Evolutionary conservation across 2,113 vertebrate species (phyloP).

Genomic region (Microcebus jonahi): DNA sequence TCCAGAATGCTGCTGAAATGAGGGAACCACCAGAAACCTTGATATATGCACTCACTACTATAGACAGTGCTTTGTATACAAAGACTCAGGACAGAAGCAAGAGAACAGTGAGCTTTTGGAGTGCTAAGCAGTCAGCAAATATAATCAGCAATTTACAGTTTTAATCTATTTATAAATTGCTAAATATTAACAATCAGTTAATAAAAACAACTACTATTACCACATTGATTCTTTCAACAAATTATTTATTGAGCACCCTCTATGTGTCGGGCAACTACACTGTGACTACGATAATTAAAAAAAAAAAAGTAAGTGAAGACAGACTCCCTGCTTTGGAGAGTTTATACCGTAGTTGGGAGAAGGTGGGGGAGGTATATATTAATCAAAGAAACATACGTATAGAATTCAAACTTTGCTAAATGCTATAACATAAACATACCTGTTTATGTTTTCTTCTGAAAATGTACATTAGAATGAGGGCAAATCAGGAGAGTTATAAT

Average conservation of each 20-base stretch:
- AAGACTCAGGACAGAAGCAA: conserved; percentile 30
- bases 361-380: background rate
- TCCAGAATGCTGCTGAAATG: conserved; percentile 25
- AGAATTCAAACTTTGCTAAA: conserved; percentile 48
- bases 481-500: background rate
- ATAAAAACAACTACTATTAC: conserved; percentile 45
- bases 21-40: background rate
- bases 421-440: background rate
- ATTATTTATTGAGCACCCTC: conserved; percentile 63
- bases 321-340: background rate
- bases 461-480: background rate
- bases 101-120: conserved; percentile 25
- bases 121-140: conserved; percentile 22
- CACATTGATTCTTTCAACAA: conserved; percentile 38
- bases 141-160: conserved; percentile 21
- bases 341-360: background rate
- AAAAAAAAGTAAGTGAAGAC: conserved; percentile 31
- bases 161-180: conserved; percentile 11
- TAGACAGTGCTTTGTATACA: background rate
- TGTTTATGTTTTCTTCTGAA: background rate
- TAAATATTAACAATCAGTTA: conserved; percentile 40
- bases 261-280: background rate
- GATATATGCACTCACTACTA: background rate
- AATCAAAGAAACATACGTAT: conserved; percentile 47
- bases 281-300: conserved; percentile 1